A percentile compares a stretch with the other conserved stretches of the same genome.
Evolutionary conservation across 2,888 invertebrate species (phyloP).

Genomic region (Dynastes hyllus): DNA sequence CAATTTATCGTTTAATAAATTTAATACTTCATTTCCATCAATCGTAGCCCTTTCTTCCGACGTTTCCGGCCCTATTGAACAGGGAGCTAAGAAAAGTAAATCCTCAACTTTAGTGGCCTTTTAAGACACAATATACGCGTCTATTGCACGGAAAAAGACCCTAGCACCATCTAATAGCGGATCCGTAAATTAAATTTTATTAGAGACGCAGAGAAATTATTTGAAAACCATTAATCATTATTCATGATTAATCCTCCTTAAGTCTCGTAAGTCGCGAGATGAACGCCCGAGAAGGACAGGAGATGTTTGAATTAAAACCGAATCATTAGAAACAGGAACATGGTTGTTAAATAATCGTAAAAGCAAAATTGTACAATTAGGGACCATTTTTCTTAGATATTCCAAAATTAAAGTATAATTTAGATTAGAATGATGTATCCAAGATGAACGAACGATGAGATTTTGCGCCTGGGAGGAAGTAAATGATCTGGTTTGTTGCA

Average conservation of each 20-base stretch:
- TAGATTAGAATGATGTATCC: too few relatives aligned
- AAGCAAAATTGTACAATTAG: constrained; percentile 8
- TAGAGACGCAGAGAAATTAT: not conserved
- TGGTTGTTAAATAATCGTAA: constrained; percentile 13
- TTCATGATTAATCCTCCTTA: not conserved
- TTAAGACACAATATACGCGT: too few relatives aligned
- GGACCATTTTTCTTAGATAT: not conserved
- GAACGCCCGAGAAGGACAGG: too few relatives aligned
- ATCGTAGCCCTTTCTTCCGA: too few relatives aligned
- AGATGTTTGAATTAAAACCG: not conserved
- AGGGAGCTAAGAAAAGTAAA: not conserved
- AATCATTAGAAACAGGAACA: constrained; percentile 12
- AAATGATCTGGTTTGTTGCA: too few relatives aligned
- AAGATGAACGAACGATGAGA: too few relatives aligned
- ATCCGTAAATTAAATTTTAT: constrained; percentile 13
- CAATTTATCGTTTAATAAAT: constrained; percentile 15
- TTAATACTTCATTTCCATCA: constrained; percentile 11
- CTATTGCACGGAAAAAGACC: not conserved
- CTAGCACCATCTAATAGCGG: constrained; percentile 6
- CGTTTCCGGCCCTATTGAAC: not conserved
- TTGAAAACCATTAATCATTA: constrained; percentile 11
- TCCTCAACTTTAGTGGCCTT: not conserved
- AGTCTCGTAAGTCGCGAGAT: too few relatives aligned
- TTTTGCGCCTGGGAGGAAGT: too few relatives aligned
- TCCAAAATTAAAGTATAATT: too few relatives aligned